Base-by-base conservation (phyloP, 2,888 invertebrate species). In the Carcina quercana region DNA sequence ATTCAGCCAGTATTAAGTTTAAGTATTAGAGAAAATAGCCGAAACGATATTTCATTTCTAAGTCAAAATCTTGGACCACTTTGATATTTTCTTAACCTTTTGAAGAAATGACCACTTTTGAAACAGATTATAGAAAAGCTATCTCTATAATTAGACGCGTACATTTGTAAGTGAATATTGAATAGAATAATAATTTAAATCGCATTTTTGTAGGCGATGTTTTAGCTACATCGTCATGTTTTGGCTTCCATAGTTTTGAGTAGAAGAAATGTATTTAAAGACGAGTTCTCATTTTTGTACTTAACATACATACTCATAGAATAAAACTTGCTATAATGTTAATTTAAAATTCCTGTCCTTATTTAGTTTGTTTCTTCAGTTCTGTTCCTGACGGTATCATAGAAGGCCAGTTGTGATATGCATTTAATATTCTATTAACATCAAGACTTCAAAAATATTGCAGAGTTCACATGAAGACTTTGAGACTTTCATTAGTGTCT, bases 211-310 rank as follows among this genome's bases (percentile, higher is more conserved):
- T 63, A 54, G 70, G 51, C 62, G 64, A 45, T 39, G 62, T 24
- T 50, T 44, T 65, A 63, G 67, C 50, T 55, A 52, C 56, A 47
- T 60, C 62, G 59, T 64, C 67, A 61, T 43, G 44, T 66, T 72
- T 76, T 74, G 82, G 80, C 80, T 82, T 82, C 80, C 80, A 82
- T 79, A 79, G 75, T 59, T 69, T 76, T 62, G 69, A 59, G 71
- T 74, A 75, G 71, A 43, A 39, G 49, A 28, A 47, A 24, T 24
- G 31, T 30, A 29, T 34, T 30, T 31, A 35, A 37, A 33, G 28
- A 29, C 11, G 20, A 27, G 24, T 14, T 37, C 30, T 37, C 30
- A 30, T 19, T 71, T 73, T 78, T 79, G 62, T 78, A 76, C 66
- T 69, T 67, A 65, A 69, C 53, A 66, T 68, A 66, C 38, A n/a